Evolutionary conservation across 2,888 invertebrate genomes (phyloP).

Genomic region (Pollenia amentaria): DNA sequence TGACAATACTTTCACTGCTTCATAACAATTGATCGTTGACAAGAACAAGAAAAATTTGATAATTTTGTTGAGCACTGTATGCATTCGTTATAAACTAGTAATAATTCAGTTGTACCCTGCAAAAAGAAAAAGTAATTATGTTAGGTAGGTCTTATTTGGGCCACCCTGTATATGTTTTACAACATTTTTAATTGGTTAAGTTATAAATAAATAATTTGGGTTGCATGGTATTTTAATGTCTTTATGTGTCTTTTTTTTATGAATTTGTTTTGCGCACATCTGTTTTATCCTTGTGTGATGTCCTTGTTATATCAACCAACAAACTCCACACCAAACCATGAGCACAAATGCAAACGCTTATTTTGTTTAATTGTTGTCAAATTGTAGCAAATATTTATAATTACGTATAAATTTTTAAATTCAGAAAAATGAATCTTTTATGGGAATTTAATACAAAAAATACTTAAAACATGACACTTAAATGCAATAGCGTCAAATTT

Average conservation of each 20-base stretch:
- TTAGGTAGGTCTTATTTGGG: too few species aligned
- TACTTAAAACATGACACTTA: neutral
- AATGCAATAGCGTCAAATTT: too few species aligned
- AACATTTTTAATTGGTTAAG: neutral
- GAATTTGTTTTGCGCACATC: slow-evolving; percentile 62
- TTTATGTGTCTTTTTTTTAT: slow-evolving; percentile 74
- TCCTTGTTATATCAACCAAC: slow-evolving; percentile 51
- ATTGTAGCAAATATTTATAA: slow-evolving; percentile 25
- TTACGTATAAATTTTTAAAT: neutral
- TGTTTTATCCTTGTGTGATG: slow-evolving; percentile 57
- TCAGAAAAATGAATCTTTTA: slow-evolving; percentile 22
- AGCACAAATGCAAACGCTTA: slow-evolving; percentile 77
- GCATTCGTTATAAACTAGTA: too few species aligned
- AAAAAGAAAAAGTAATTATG: too few species aligned
- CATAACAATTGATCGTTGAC: too few species aligned
- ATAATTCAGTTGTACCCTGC: too few species aligned
- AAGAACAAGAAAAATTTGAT: too few species aligned
- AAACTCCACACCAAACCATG: slow-evolving; percentile 67
- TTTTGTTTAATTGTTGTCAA: slow-evolving; percentile 66
- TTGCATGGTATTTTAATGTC: slow-evolving; percentile 71
- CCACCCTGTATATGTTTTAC: neutral
- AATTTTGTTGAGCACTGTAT: too few species aligned
- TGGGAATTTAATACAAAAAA: slow-evolving; percentile 5
- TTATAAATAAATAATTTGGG: slow-evolving; percentile 45
- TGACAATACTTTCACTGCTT: too few species aligned